Base-by-base conservation (phyloP, 2,888 invertebrate species). In the Archips crataeganus region DNA sequence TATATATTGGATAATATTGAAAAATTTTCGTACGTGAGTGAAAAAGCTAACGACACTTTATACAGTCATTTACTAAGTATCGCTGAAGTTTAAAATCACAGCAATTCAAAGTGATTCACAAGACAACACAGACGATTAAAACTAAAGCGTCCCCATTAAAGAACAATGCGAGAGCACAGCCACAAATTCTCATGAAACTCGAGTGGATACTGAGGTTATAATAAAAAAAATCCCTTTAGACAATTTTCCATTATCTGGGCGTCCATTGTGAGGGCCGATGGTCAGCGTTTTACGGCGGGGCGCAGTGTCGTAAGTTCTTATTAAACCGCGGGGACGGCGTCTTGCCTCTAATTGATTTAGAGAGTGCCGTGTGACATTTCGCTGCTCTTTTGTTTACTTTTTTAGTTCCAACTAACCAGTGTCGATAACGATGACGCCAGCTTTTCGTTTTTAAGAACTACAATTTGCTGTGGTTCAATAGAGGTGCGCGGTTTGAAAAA, bases 341-440 rank as follows among this genome's bases (percentile, higher is more conserved):
- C 88, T 90, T 85, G 80, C 82, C 81, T 87, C 90, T 93, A 92
- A 93, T 92, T 93, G 93, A 93, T 93, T 93, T 93, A 92, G 88
- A 87, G 87, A 88, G 86, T 83, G 81, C 81, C 81, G 80, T 84
- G 82, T 85, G 86, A 85, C 86, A 84, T 82, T 82, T 81, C 81
- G 82, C 77, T 77, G 83, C 85, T 86, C 85, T 87, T 70, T 87
- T 87, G 85, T 87, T 87, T 86, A 84, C 81, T 74, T 74, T 74
- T 74, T 69, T 51, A 49, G 9, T 47, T 59, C 42, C 34, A 5
- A 36, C 54, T 54, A 42, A 4, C 10, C 2, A 59, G 36, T 61
- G n/a, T 5, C n/a, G n/a, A n/a, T 36, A 36, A 39, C 36, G 60
- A 15, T 62, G 34, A 42, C n/a, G 39, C 11, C 32, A 57, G 57